Evolutionary conservation across 2,113 vertebrate species (phyloP), one percentile per base, ranked within the genome.

Genomic region (Scalopus aquaticus): DNA sequence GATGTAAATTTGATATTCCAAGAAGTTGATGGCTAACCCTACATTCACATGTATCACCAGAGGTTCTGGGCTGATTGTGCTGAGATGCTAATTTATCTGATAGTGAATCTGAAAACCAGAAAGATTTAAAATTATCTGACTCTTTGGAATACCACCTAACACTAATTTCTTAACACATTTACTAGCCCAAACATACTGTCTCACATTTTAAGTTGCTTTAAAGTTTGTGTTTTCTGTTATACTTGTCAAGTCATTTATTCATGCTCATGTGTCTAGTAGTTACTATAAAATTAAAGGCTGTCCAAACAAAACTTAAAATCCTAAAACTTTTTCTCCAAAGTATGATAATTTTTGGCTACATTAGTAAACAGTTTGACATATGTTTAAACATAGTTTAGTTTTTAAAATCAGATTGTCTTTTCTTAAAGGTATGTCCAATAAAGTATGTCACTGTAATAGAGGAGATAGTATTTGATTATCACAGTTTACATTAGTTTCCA

Each of bases 91-190:
- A 97, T 98, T 99, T 99, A 99, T 99, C 99, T 98, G 98, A 99
- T 99, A 99, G 98, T 99, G 98, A 99, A 99, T 99, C 99, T 99
- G 98, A 98, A 99, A 99, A 99, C 97, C 98, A 99, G 98, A 98
- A 99, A 98, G 98, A 99, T 99, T 99, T 99, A 98, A 99, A 99
- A 99, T 99, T 99, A 99, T 99, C 99, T 98, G 98, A 98, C 98
- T 99, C 98, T 98, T 98, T 98, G 97, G 98, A 96, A 98, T 97
- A 85, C 95, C 12, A 70, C 95, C 94, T 60, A 97, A 96, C 77
- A 97, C 96, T 97, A 96, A 97, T 97, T 94, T 96, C 95, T 97
- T 95, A 78, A 93, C 87, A 91, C 92, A 97, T 97, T 97, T 97
- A 97, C 96, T 98, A 98, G 94, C 95, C 69, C 73, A 69, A 95